Base-by-base conservation (phyloP, 2,797 vertebrate genomes). In the Premnoplex brunnescens region DNA sequence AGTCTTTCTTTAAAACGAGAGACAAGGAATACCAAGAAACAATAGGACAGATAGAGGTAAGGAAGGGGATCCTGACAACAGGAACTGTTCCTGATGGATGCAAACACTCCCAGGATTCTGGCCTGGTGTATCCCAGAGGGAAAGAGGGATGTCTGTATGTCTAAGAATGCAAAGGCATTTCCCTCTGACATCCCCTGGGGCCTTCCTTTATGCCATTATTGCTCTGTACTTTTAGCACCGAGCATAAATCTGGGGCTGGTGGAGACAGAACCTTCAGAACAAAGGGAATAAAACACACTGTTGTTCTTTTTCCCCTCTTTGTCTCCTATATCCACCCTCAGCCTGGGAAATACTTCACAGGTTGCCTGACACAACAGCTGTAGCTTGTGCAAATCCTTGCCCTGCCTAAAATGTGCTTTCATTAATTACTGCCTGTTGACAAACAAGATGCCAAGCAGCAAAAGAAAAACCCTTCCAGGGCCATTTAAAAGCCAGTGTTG, bases 21-120 rank as follows among this genome's bases (percentile, higher is more conserved):
- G 99, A 99, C 97, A 98, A 99, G 95, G 99, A 99, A 90, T 99
- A 99, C 97, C 99, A 99, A 96, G 98, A 99, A 81, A 99, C 99
- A n/a, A 99, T 99, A 52, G 99, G 98, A 52, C 98, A 99, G 98
- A 99, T 99, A 6, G 99, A 99, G 99, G 99, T 99, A 96, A 97
- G 97, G 52, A 20, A 41, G 32, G 27, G 24, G 49, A 27, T 43
- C 7, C 1, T 22, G 17, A 8, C 21, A 23, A 6, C 10, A 7
- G 7, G 16, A n/a, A 1, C n/a, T 59, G 46, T 41, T 69, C 46
- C 48, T 58, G 26, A 6, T 2, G 59, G 66, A 52, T 4, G 10
- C 44, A 63, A 66, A n/a, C 11, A 9, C 2, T 7, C 7, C 3
- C 9, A 8, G 51, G 2, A 14, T 30, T 64, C 43, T 36, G 75